These are phyloP conservation scores for Deilephila elpenor DNA, from an alignment of 2,888 invertebrate species.

Conservation along the genomic window DNA sequence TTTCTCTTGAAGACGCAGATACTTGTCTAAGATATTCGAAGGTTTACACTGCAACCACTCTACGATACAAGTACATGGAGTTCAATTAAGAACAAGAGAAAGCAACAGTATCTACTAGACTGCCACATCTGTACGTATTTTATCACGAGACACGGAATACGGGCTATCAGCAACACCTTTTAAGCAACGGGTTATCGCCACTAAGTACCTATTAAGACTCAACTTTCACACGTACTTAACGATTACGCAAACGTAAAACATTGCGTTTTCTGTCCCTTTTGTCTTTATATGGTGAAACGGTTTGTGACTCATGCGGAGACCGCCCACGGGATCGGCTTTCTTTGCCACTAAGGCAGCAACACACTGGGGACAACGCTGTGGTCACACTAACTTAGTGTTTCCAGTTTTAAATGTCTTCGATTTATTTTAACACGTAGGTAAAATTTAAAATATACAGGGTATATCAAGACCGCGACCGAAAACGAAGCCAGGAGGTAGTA, in stretches of 20 bases:
- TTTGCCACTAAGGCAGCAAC: constrained; percentile 19
- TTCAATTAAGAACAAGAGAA: constrained; percentile 13
- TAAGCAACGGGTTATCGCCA: constrained; percentile 51
- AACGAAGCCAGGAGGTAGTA: too few relatives aligned
- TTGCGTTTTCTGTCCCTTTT: constrained; percentile 54
- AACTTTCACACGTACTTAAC: constrained; percentile 63
- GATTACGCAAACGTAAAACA: constrained; percentile 60
- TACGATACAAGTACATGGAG: background rate
- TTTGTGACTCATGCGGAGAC: constrained; percentile 50
- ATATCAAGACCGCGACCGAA: too few relatives aligned
- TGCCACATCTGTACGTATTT: constrained; percentile 19
- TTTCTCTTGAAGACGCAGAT: too few relatives aligned
- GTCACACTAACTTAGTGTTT: background rate
- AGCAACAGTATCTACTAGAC: constrained; percentile 8
- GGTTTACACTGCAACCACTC: too few relatives aligned
- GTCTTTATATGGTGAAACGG: constrained; percentile 58
- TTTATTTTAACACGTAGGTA: too few relatives aligned
- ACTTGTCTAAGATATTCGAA: too few relatives aligned
- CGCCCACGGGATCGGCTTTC: constrained; percentile 38
- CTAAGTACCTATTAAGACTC: constrained; percentile 55
- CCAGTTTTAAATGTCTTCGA: background rate
- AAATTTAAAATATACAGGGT: too few relatives aligned
- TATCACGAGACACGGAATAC: constrained; percentile 27
- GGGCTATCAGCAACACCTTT: constrained; percentile 29
- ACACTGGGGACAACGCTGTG: constrained; percentile 12